Conservation (phyloP, 2,888 invertebrate species). For the Lycophotia porphyrea region DNA sequence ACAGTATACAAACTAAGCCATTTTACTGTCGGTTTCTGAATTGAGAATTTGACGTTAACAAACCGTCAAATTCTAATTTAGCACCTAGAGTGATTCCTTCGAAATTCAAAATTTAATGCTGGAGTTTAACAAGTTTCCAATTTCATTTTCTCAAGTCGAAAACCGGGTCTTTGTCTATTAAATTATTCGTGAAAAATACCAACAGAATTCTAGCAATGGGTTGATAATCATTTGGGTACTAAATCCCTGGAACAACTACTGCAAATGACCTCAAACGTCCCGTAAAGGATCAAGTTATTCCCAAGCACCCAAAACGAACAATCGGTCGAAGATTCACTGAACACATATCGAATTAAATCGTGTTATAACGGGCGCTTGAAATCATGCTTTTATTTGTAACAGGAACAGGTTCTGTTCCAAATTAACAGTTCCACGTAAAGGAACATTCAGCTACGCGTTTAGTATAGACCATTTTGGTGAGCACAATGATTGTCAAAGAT, state of each 20-base stretch:
- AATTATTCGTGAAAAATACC: not conserved
- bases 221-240: not conserved
- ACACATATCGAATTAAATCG: constrained; percentile 75
- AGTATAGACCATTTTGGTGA: constrained; percentile 81
- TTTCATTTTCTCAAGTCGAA: not conserved
- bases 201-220: not conserved
- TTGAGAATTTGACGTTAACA: not conserved
- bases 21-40: not conserved
- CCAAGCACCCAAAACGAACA: constrained; percentile 58
- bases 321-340: constrained; percentile 74
- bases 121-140: not conserved
- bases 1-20: not conserved
- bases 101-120: not conserved
- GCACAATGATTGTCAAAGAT: constrained; percentile 82
- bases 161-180: not conserved
- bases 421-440: constrained; percentile 82
- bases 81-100: not conserved
- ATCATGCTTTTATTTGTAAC: constrained; percentile 81
- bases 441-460: constrained; percentile 80
- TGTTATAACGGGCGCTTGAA: constrained; percentile 76
- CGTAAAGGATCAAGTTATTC: constrained; percentile 61
- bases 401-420: constrained; percentile 81
- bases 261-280: constrained; percentile 40
- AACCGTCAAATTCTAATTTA: not conserved
- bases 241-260: constrained; percentile 23